Percentiles rank a stretch among this genome's conserved stretches.
phyloP scores from a whole-genome alignment of 2,113 vertebrate genomes.

The Callospermophilus lateralis region DNA sequence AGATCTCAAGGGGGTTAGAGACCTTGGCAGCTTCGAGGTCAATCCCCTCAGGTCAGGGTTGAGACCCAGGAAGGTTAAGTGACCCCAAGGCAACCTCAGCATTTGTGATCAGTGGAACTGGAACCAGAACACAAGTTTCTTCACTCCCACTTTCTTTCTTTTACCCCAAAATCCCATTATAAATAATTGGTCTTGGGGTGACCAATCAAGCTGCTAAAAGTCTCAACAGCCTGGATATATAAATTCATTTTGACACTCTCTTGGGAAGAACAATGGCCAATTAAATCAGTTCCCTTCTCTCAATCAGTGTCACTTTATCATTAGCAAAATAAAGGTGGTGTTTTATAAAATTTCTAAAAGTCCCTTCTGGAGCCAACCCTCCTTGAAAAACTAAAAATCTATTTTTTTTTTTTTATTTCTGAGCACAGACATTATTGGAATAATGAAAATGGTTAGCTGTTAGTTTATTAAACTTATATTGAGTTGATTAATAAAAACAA shows the following conservation, averaged over 20 bases:
- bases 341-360: background rate
- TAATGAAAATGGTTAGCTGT: background rate
- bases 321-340: background rate
- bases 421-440: background rate
- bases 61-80: background rate
- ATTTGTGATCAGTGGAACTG: background rate
- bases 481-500: constrained; percentile 19
- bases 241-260: background rate
- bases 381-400: background rate
- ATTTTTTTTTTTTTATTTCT: background rate
- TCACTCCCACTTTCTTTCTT: background rate
- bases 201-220: background rate
- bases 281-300: background rate
- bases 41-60: background rate
- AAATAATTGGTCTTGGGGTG: background rate
- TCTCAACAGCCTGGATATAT: background rate
- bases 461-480: constrained; percentile 3
- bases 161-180: background rate
- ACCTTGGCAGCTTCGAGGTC: background rate
- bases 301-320: background rate
- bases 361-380: background rate
- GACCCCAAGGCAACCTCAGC: background rate
- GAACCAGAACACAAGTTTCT: background rate
- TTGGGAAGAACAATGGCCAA: background rate
- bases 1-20: background rate